These are phyloP conservation scores for Crotalus tigris DNA, from an alignment of 2,113 vertebrate genomes.

Conservation along the genomic window DNA sequence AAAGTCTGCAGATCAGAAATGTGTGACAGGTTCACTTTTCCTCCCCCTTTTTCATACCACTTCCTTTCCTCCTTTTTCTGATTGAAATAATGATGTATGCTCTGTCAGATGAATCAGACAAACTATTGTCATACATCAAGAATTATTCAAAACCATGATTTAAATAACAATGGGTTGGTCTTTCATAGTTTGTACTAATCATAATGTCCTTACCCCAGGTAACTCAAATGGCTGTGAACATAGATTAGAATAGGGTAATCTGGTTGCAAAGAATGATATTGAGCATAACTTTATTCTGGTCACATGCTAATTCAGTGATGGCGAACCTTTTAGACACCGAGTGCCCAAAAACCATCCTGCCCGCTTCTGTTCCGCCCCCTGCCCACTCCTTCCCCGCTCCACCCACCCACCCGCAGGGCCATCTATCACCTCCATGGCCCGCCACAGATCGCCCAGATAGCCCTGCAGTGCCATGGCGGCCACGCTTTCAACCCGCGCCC, in stretches of 20 bases:
- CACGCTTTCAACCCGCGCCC: too few species aligned
- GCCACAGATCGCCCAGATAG: too few species aligned
- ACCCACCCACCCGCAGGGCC: too few species aligned
- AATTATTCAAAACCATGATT: neutral
- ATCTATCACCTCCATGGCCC: too few species aligned
- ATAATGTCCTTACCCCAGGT: neutral
- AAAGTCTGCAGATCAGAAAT: neutral
- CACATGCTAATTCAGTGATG: neutral
- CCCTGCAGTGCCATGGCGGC: too few species aligned
- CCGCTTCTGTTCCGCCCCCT: too few species aligned
- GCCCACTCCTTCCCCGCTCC: too few species aligned
- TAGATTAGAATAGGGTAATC: neutral
- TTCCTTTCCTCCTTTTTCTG: neutral
- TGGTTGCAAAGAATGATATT: neutral
- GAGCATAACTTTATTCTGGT: neutral
- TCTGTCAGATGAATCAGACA: neutral
- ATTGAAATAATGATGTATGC: neutral
- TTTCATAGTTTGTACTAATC: neutral
- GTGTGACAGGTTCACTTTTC: neutral
- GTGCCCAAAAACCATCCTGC: too few species aligned
- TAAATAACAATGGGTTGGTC: neutral
- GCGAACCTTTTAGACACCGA: too few species aligned
- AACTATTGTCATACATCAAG: neutral
- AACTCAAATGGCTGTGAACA: neutral
- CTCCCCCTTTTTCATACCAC: neutral